phyloP scores from a whole-genome alignment of 1,140 invertebrate species.

The Hyposmocoma kahamanoa region DNA sequence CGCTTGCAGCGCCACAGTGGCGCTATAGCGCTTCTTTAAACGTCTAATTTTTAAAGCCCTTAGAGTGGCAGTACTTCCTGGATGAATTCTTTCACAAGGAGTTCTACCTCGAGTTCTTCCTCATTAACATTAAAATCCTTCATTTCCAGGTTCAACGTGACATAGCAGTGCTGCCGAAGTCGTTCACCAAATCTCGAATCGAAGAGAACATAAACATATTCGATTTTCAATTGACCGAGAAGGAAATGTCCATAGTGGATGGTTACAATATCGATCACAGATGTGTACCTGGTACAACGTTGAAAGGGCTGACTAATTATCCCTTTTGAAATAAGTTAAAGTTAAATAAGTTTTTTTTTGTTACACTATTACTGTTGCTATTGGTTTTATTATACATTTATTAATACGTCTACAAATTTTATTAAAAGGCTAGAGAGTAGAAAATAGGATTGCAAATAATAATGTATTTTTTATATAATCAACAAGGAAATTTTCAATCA shows the following conservation, averaged over 20 bases:
- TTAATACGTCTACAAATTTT: too few relatives aligned
- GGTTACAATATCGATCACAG: slow-evolving; percentile 58
- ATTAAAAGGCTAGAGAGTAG: too few relatives aligned
- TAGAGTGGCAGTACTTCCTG: background rate
- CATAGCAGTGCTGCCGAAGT: slow-evolving; percentile 66
- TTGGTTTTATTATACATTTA: too few relatives aligned
- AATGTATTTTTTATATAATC: too few relatives aligned
- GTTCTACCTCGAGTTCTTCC: background rate
- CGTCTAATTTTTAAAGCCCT: background rate
- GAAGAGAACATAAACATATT: slow-evolving; percentile 80
- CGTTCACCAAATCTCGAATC: slow-evolving; percentile 80
- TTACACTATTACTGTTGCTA: too few relatives aligned
- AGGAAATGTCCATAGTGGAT: slow-evolving; percentile 67
- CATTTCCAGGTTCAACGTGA: slow-evolving; percentile 42
- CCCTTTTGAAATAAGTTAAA: too few relatives aligned
- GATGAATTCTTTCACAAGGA: background rate
- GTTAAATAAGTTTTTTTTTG: too few relatives aligned
- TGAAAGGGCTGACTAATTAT: slow-evolving; percentile 33
- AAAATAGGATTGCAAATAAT: too few relatives aligned
- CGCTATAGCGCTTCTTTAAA: background rate
- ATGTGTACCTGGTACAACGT: slow-evolving; percentile 40
- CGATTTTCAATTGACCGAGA: slow-evolving; percentile 76
- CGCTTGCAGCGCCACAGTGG: too few relatives aligned
- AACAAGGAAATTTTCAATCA: too few relatives aligned
- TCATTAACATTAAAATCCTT: background rate